Base-by-base conservation (phyloP, 2,888 invertebrate species). In the Standfussiana lucernea region DNA sequence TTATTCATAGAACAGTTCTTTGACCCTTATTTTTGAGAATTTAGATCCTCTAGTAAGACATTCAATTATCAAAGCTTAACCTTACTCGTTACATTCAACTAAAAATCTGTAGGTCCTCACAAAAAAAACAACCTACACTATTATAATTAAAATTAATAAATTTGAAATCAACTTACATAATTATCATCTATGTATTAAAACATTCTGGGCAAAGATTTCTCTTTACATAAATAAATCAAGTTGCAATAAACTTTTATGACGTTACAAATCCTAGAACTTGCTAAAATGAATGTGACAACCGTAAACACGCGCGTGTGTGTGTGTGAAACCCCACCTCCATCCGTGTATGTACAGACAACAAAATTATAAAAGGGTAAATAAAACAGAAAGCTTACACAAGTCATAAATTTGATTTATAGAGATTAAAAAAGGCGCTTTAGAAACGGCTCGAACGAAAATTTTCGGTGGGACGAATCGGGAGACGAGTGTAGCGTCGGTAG, bases 361-460 rank as follows among this genome's bases (percentile, higher is more conserved):
- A 95, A 96, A 96, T 96, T 96, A 96, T 96, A 95, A 96, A 96
- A 96, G 96, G 96, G 96, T 96, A 96, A 96, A 96, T 96, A 96
- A 96, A 96, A 96, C 96, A 96, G 95, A 95, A 95, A 96, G 96
- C 96, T 96, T 96, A 96, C 96, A 96, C 96, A 96, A 96, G 95
- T 96, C 96, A 96, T 96, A 96, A 96, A 96, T 96, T 96, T 96
- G 96, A 96, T 96, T 96, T 96, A 96, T 96, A 95, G 96, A 96
- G 96, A 96, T 96, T 96, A 96, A 96, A 96, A 96, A 96, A 96
- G 96, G 96, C 95, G 96, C 96, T 95, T 96, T 96, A 95, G 96
- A 95, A 95, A 95, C 94, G 94, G 96, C 95, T 96, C 95, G 95
- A 96, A 95, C 96, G 95, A 95, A 96, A 95, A 96, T 96, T 95